Base-by-base conservation (phyloP, 2,113 vertebrate species). In the Anoura caudifer region DNA sequence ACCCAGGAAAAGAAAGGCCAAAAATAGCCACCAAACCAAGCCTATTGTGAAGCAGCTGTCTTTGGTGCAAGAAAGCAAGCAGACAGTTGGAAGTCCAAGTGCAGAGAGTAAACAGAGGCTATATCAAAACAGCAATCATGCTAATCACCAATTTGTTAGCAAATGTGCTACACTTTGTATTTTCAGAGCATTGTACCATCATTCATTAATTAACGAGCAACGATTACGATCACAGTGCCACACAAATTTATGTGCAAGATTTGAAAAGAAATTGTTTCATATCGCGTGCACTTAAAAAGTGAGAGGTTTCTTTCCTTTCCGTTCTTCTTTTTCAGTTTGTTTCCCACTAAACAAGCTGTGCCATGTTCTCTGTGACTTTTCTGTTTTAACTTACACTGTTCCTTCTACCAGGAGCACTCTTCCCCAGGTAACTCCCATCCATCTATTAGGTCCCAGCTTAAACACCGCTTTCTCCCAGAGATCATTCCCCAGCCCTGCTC, bases 151-250 rank as follows among this genome's bases (percentile, higher is more conserved):
- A 94, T 90, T 85, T 93, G 95, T 88, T 65, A 79, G 82, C 94
- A 97, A 96, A 95, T 92, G 94, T 65, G 77, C 82, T 65, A 45
- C 72, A 87, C 38, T 94, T 92, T 41, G 31, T 91, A 76, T 67
- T 87, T 92, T 88, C 88, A 77, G 86, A 90, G 85, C 86, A 77
- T 91, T 95, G 82, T 82, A 75, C 89, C 75, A 72, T 90, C 91
- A 95, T 87, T 95, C 91, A 97, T 97, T 95, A 90, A 96, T 97
- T 85, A 95, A 94, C 75, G 26, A 96, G 54, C 33, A 63, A n/a
- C 83, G 95, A 98, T 93, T 73, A 94, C 50, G 59, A 43, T 54
- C 65, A 43, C 63, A 91, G 70, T n/a, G 38, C 38, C 52, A 85
- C 59, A 56, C 83, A 86, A 92, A 97, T 93, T 76, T 72, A 36